A percentile compares a stretch with the other conserved stretches of the same genome.
Evolutionary conservation across 1,140 invertebrate genomes (phyloP).

Genomic region (Eriosoma lanigerum): DNA sequence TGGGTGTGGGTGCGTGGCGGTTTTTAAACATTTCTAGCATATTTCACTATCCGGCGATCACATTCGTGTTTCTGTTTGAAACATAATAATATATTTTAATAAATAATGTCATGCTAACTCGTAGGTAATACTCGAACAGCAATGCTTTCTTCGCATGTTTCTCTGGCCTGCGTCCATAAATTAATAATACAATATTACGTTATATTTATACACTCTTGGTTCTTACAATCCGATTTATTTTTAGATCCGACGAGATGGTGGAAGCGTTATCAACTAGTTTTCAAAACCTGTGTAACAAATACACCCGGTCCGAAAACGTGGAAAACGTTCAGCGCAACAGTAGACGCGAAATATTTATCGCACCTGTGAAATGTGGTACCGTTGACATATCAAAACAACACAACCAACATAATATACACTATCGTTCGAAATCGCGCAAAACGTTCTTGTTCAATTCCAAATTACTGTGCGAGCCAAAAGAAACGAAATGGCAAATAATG

Average conservation of each 20-base stretch:
- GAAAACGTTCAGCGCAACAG: not conserved
- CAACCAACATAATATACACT: not conserved
- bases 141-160: not conserved
- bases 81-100: too few species aligned
- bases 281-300: constrained; percentile 28
- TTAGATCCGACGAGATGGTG: constrained; percentile 28
- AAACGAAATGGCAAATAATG: not conserved
- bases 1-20: too few species aligned
- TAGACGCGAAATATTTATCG: not conserved
- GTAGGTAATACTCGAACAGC: too few species aligned
- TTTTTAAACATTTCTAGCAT: not conserved
- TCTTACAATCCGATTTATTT: not conserved
- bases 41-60: not conserved
- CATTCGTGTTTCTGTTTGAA: not conserved
- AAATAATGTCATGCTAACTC: too few species aligned
- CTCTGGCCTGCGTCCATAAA: not conserved
- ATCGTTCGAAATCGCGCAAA: not conserved
- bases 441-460: not conserved
- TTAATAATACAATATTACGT: not conserved
- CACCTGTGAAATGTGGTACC: too few species aligned
- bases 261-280: constrained; percentile 5
- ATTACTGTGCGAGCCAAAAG: not conserved
- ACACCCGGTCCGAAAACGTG: constrained; percentile 1
- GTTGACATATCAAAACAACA: too few species aligned
- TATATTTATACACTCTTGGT: not conserved